Base-by-base conservation (phyloP, 2,113 vertebrate genomes). In the Gavia stellata region DNA sequence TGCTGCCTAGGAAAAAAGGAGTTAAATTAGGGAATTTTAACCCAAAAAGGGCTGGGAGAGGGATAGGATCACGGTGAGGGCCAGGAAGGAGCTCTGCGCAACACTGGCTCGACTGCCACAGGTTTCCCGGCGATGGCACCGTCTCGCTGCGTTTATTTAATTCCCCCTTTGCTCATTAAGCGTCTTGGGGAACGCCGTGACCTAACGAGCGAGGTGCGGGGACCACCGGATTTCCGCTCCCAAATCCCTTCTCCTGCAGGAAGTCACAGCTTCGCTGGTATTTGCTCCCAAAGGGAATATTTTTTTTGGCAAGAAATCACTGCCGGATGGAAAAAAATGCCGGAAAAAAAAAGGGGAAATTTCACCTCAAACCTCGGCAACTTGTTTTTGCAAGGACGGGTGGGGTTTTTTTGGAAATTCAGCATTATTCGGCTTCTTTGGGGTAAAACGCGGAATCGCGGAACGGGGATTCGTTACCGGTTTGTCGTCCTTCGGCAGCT, bases 401-500 rank as follows among this genome's bases (percentile, higher is more conserved):
- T 4, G 14, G 34, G 55, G 6, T 14, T 6, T 28, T 21, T 10
- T 34, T 1, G 17, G 52, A 34, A 56, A 15, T 12, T 34, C 4
- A 1, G 13, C 2, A 5, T 4, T 71, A 15, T 29, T 8, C 2
- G 3, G 58, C 6, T 8, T 17, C 4, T 44, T 47, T 59, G 14
- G 79, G 79, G 8, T 3, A 3, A 40, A 40, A 47, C 3, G 10
- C 0, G 0, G 56, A 6, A 38, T 34, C 5, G 1, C 0, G 12
- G 9, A 23, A 11, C 10, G 29, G 14, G 9, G 6, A 16, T 4
- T 3, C 9, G 59, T 92, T 87, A 99, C 99, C 98, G 97, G 95
- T 65, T 70, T 96, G 95, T 99, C 98, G 29, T 99, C 99, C 71
- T 97, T 98, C 59, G 92, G 73, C 71, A 99, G 96, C 25, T 98